Base-by-base conservation (phyloP, 2,888 invertebrate genomes). In the Busseola fusca region DNA sequence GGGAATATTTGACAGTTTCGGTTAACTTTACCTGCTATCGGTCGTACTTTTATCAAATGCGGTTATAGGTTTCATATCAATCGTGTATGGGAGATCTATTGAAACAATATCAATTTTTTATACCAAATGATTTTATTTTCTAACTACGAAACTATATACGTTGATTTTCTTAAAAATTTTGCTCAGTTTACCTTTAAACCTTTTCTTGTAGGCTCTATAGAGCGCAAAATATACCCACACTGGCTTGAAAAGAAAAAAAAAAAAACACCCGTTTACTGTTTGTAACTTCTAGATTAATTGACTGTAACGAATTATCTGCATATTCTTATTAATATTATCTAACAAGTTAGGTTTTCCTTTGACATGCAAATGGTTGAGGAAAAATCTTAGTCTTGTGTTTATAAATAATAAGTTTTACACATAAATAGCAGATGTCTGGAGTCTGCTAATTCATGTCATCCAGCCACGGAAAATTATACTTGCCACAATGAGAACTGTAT, bases 331-430 rank as follows among this genome's bases (percentile, higher is more conserved):
- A 60, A 14, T 14, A 45, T 60, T 25, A 79, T 48, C 25, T 62
- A n/a, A 74, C 27, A 30, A 34, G 48, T n/a, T 14, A 69, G 12
- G n/a, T 69, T 64, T 80, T 65, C 50, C 14, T 80, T 78, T 50
- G 16, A 27, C 12, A 70, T 81, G 66, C 21, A 68, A 78, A 78
- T 81, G 7, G 30, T 63, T 18, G 18, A 76, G 60, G 80, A 80
- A 77, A 80, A 74, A 1, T 52, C 37, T 14, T 30, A 27, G 58
- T 56, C 25, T 76, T 25, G 6, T 62, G 25, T 42, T 62, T 67
- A 78, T 25, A 34, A n/a, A n/a, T 59, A 66, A 67, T 21, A 76
- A 67, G 30, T 70, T 66, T 59, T 12, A 30, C 40, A 52, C 34
- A 30, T 62, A 72, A 64, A 64, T 64, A 52, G 40, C 21, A 45